These are phyloP conservation scores for Eupithecia inturbata DNA, from an alignment of 2,888 invertebrate species.

Conservation along the genomic window DNA sequence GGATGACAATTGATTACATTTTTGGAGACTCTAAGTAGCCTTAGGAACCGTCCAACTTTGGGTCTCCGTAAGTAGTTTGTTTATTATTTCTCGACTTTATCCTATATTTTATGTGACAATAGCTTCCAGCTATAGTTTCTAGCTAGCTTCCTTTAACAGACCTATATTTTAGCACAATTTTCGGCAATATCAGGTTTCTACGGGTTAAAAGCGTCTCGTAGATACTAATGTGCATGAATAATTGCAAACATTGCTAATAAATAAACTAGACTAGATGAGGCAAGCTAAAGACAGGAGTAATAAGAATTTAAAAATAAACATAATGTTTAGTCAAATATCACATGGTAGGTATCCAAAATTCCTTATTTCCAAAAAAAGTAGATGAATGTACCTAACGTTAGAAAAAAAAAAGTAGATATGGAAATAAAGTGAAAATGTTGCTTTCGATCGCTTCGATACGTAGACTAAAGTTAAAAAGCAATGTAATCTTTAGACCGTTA, in stretches of 20 bases:
- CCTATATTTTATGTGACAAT: not conserved
- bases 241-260: not conserved
- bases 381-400: no score
- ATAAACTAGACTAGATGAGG: not conserved
- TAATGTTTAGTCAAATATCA: no score
- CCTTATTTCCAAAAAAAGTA: no score
- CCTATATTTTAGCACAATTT: conserved; percentile 21
- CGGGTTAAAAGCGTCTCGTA: conserved; percentile 34
- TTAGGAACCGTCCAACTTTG: not conserved
- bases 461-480: no score
- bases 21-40: not conserved
- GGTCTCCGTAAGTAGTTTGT: not conserved
- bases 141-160: conserved; percentile 13
- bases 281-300: no score
- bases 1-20: not conserved
- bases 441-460: no score
- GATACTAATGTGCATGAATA: not conserved
- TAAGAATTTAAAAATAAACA: no score
- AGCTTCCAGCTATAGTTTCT: no score
- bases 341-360: no score
- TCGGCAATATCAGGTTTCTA: conserved; percentile 23
- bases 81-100: not conserved
- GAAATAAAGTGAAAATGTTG: no score
- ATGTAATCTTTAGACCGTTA: no score
- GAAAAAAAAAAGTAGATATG: no score